Base-by-base conservation (phyloP, 2,113 vertebrate genomes). In the Sceloporus tristichus region DNA sequence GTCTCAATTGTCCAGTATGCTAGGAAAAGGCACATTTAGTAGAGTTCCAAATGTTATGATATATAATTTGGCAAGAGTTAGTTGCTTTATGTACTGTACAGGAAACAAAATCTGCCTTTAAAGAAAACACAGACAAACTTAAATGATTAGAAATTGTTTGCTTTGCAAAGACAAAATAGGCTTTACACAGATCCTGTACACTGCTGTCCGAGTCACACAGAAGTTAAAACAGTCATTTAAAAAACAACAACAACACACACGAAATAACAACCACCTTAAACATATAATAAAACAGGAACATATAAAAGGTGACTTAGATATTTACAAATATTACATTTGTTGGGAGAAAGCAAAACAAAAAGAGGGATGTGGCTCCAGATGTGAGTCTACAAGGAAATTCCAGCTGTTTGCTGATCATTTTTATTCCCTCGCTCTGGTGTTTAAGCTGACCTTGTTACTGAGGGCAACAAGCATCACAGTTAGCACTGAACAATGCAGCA, bases 291-390 rank as follows among this genome's bases (percentile, higher is more conserved):
- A 91, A 89, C 34, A 59, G 87, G 34, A 38, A 81, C 65, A 84
- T 40, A 62, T 18, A 87, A 80, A 76, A 59, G 29, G 56, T 38
- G 54, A 34, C 27, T 81, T 62, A 82, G 83, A 70, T 94, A 95
- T 95, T 95, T 96, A 95, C 94, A 95, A 93, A 94, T 92, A 91
- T 92, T 91, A 94, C 90, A 94, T 81, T 94, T 68, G 42, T 56
- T 29, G 34, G 34, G 74, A 74, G 68, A 65, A 34, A 48, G 9
- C 23, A 59, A 87, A 90, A 86, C 19, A 18, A 54, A 92, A 25
- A 93, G 91, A 93, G 79, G 91, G 91, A 75, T 82, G 65, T 38
- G 84, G 86, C 71, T 94, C 1, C 0, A n/a, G 59, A 3, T 80
- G 85, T 38, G 78, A 84, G 38, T 85, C 82, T 73, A 84, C 7